Conservation (phyloP, 1,140 invertebrate genomes). For the Drosophila yakuba region DNA sequence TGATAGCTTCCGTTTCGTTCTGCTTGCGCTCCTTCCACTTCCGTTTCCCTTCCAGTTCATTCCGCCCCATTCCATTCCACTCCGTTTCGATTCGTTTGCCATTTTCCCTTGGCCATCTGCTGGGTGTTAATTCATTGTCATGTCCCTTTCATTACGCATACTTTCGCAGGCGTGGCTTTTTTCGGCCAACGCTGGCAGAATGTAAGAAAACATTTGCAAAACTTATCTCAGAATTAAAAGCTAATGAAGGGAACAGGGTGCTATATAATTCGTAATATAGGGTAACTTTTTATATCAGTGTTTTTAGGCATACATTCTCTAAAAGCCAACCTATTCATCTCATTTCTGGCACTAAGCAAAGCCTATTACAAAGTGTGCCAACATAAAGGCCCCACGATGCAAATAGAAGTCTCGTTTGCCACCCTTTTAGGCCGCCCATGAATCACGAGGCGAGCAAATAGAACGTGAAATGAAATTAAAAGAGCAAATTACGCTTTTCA, state of each 20-base stretch:
- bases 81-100: conserved; percentile 18
- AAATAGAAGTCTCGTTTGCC: conserved; percentile 35
- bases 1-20: conserved; percentile 53
- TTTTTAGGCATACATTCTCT: neutral
- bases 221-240: conserved; percentile 19
- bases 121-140: conserved; percentile 74
- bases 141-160: conserved; percentile 69
- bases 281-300: neutral
- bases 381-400: conserved; percentile 24
- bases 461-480: conserved; percentile 75
- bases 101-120: conserved; percentile 42
- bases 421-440: neutral
- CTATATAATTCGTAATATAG: neutral
- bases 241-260: neutral
- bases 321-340: conserved; percentile 10
- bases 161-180: conserved; percentile 28
- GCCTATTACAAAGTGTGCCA: conserved; percentile 12
- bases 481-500: conserved; percentile 69
- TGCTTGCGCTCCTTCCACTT: conserved; percentile 29
- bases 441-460: conserved; percentile 49
- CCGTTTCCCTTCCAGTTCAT: conserved; percentile 28
- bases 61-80: conserved; percentile 12
- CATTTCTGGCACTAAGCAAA: conserved; percentile 11
- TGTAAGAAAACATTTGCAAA: conserved; percentile 34
- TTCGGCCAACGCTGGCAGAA: neutral